A percentile compares a stretch with the other conserved stretches of the same genome.
Evolutionary conservation across 30 jellyfish, hydroid and myxozoan genomes (phyloP).

Genomic region (Hydractinia symbiolongicarpus): DNA sequence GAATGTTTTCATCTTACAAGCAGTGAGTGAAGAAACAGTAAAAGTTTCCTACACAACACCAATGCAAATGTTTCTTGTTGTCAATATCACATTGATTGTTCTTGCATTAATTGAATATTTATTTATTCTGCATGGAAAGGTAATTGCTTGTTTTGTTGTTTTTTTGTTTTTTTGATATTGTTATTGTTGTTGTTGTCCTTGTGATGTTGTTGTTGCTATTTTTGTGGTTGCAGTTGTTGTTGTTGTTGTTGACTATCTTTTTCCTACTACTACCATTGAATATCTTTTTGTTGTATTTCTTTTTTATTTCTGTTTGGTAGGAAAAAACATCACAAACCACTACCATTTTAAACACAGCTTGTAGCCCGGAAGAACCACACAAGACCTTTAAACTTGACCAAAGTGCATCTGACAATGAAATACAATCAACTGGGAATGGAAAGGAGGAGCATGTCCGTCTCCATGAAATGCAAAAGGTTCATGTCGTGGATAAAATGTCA

Average conservation of each 20-base stretch:
- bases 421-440: too few relatives aligned
- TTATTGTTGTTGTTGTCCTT: neutral
- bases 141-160: neutral
- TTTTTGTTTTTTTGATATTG: neutral
- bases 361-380: too few relatives aligned
- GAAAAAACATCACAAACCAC: too few relatives aligned
- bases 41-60: constrained; percentile 22
- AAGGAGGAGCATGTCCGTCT: neutral
- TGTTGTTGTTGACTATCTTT: neutral
- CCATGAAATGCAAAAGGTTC: neutral
- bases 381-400: too few relatives aligned
- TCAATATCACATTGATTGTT: constrained; percentile 4
- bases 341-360: too few relatives aligned
- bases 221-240: neutral
- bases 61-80: constrained; percentile 2
- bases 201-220: neutral
- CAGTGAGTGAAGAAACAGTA: constrained; percentile 12
- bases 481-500: neutral
- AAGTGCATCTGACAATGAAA: too few relatives aligned
- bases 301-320: too few relatives aligned
- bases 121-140: neutral
- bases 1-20: constrained; percentile 15
- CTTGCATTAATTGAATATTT: neutral
- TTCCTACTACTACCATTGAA: neutral
- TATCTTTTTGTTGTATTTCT: neutral